phyloP scores from a whole-genome alignment of 2,888 invertebrate species.

The Acanthosepion pharaonis region DNA sequence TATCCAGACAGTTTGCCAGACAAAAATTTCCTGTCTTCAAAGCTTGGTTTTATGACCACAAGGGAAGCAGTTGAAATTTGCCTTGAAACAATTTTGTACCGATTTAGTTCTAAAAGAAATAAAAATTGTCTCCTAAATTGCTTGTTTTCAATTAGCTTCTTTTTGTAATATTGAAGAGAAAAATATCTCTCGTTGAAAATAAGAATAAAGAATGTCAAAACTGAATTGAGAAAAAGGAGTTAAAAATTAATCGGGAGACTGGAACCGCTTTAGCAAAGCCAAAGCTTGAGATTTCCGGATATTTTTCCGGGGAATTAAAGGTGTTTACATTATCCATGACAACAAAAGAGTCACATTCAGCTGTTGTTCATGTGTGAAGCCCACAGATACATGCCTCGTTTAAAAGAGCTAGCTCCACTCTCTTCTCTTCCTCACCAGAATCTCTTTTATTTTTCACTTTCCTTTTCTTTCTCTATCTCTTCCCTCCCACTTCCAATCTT shows the following conservation, averaged over 20 bases:
- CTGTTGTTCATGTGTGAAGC: constrained; percentile 33
- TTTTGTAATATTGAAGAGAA: background rate
- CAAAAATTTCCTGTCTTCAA: too few relatives aligned
- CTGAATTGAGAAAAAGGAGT: background rate
- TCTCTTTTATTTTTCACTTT: background rate
- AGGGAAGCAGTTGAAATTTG: too few relatives aligned
- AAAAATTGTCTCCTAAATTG: background rate
- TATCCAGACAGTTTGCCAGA: too few relatives aligned
- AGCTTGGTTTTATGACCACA: too few relatives aligned
- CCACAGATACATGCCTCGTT: background rate
- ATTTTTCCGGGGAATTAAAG: background rate
- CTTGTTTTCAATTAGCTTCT: background rate
- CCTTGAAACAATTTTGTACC: too few relatives aligned
- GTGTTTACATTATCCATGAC: background rate
- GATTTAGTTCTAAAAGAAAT: background rate
- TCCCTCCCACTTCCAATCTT: background rate
- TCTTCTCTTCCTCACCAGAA: background rate
- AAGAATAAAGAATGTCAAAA: background rate
- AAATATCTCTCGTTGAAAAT: too few relatives aligned
- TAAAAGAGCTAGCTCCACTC: background rate
- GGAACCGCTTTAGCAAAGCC: background rate
- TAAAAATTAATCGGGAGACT: background rate
- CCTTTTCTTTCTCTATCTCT: background rate
- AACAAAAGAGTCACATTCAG: constrained; percentile 4
- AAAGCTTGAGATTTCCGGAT: background rate